A percentile compares a stretch with the other conserved stretches of the same genome.
phyloP scores from a whole-genome alignment of 2,113 vertebrate genomes.

The Verasper variegatus region DNA sequence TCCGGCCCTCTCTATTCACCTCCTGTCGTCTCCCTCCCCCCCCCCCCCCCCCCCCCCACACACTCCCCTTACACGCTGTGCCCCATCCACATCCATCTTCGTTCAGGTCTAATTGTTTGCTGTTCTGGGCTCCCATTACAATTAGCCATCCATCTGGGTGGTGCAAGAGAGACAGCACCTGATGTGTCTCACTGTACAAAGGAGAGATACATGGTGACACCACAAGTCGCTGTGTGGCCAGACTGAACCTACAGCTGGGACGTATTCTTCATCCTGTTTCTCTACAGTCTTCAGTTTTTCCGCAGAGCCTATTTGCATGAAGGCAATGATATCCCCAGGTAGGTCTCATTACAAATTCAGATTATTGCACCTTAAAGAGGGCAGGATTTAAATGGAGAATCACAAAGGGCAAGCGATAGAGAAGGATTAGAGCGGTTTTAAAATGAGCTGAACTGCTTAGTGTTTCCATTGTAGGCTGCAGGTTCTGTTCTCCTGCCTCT shows the following conservation, averaged over 20 bases:
- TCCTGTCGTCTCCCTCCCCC: background rate
- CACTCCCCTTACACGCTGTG: background rate
- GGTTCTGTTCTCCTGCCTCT: background rate
- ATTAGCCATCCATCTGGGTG: constrained; percentile 77
- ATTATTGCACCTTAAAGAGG: background rate
- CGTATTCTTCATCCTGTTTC: background rate
- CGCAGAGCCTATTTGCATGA: constrained; percentile 33
- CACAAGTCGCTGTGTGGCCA: constrained; percentile 51
- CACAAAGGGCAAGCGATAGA: background rate
- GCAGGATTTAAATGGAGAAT: constrained; percentile 28
- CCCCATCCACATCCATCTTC: constrained; percentile 67
- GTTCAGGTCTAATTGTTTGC: constrained; percentile 70
- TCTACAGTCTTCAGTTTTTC: background rate
- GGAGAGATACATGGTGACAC: constrained; percentile 50
- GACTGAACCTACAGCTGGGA: background rate
- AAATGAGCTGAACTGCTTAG: background rate
- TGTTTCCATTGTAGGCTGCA: background rate
- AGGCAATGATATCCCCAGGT: constrained; percentile 38
- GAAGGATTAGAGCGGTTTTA: background rate
- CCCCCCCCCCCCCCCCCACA: background rate
- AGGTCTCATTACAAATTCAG: constrained; percentile 11
- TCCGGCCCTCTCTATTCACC: constrained; percentile 22
- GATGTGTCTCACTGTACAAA: constrained; percentile 58
- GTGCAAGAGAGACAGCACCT: constrained; percentile 44
- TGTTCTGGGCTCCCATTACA: constrained; percentile 72